Evolutionary conservation across 2,888 invertebrate genomes (phyloP).

Genomic region (Volucella bombylans): DNA sequence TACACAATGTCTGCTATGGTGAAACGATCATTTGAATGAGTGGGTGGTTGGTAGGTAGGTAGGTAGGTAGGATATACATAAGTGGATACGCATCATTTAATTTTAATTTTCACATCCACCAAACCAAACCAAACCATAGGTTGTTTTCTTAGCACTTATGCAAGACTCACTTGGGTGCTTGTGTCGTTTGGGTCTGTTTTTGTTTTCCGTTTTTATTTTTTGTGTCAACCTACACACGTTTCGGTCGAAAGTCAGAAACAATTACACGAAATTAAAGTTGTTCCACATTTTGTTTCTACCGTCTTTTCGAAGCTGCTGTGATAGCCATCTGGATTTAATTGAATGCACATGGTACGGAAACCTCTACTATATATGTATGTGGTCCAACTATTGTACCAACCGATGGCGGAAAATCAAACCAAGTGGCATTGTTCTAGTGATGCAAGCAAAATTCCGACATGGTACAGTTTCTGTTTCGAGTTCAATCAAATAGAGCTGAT

Average conservation of each 20-base stretch:
- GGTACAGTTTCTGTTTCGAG: conserved; percentile 26
- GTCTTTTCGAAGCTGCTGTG: conserved; percentile 48
- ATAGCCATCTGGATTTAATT: conserved; percentile 73
- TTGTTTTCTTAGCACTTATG: conserved; percentile 42
- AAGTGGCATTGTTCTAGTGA: conserved; percentile 49
- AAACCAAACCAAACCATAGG: conserved; percentile 18
- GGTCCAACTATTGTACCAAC: conserved; percentile 11
- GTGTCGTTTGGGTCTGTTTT: conserved; percentile 8
- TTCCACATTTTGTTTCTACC: conserved; percentile 54
- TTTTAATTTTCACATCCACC: conserved; percentile 69
- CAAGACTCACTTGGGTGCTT: conserved; percentile 12
- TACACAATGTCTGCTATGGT: conserved; percentile 70
- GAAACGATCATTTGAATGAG: conserved; percentile 65
- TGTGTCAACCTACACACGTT: conserved; percentile 56
- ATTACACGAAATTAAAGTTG: conserved; percentile 70
- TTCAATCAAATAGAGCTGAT: conserved; percentile 23
- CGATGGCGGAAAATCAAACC: not conserved
- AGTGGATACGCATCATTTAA: conserved; percentile 73
- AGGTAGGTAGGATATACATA: conserved; percentile 58
- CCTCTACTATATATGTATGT: not conserved
- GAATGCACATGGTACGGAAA: conserved; percentile 49
- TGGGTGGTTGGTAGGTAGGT: conserved; percentile 65
- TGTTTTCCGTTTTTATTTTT: conserved; percentile 12
- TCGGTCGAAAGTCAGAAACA: conserved; percentile 64
- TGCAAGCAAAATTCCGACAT: conserved; percentile 27